Evolutionary conservation across 2,113 vertebrate genomes (phyloP).

Genomic region (Epinephelus fuscoguttatus): DNA sequence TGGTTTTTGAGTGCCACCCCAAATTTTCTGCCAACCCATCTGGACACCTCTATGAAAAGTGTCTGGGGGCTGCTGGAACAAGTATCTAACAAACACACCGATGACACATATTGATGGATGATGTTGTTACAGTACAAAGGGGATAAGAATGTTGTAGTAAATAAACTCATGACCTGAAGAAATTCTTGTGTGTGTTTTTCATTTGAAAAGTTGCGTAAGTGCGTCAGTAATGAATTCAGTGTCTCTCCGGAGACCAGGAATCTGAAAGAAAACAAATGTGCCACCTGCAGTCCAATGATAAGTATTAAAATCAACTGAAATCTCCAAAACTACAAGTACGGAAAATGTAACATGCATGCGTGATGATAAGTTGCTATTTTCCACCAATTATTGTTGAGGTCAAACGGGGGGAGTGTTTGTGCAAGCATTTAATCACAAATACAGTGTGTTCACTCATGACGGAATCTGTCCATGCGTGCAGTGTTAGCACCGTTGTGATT

Average conservation of each 20-base stretch:
- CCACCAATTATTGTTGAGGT: not conserved
- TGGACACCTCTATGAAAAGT: too few species aligned
- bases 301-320: slow-evolving; percentile 5
- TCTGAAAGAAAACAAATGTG: not conserved
- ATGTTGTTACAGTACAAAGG: not conserved
- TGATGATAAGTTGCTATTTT: not conserved
- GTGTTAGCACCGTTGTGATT: slow-evolving; percentile 22
- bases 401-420: slow-evolving; percentile 1
- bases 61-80: too few species aligned
- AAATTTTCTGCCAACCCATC: too few species aligned
- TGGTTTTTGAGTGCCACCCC: too few species aligned
- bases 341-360: not conserved
- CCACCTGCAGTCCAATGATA: not conserved
- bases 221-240: not conserved
- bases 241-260: not conserved
- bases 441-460: slow-evolving; percentile 12
- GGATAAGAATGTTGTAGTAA: not conserved
- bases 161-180: not conserved
- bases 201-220: not conserved
- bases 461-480: slow-evolving; percentile 51
- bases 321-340: not conserved
- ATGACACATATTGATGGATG: slow-evolving; percentile 12
- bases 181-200: not conserved
- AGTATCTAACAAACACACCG: not conserved
- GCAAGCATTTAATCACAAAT: not conserved